phyloP scores from a whole-genome alignment of 2,888 invertebrate species.

The Augiades crinisus region DNA sequence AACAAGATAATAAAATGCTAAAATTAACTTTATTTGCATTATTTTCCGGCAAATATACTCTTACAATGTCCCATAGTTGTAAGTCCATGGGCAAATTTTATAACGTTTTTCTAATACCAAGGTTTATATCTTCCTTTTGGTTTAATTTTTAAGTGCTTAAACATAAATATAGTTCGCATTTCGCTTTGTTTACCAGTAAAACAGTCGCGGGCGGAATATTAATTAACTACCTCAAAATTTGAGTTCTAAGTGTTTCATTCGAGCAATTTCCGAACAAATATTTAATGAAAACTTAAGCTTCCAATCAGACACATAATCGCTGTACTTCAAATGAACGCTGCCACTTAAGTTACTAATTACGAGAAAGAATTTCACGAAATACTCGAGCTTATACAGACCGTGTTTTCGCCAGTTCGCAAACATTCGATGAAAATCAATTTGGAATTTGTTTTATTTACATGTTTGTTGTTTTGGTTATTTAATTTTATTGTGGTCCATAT shows the following conservation, averaged over 20 bases:
- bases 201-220: conserved; percentile 11
- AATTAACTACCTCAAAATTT: conserved; percentile 39
- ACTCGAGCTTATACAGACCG: conserved; percentile 21
- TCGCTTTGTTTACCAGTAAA: not conserved
- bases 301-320: conserved; percentile 55
- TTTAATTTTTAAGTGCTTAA: not conserved
- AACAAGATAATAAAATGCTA: too few relatives aligned
- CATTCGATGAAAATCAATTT: conserved; percentile 2
- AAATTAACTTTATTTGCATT: too few relatives aligned
- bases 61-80: too few relatives aligned
- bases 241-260: conserved; percentile 34
- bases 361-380: conserved; percentile 29
- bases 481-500: too few relatives aligned
- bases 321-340: conserved; percentile 39
- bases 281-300: conserved; percentile 56
- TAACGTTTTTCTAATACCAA: not conserved
- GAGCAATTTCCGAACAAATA: conserved; percentile 33
- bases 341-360: conserved; percentile 38
- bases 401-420: conserved; percentile 3
- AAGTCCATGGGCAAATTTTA: too few relatives aligned
- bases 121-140: not conserved
- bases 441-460: too few relatives aligned
- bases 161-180: not conserved
- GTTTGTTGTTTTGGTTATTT: too few relatives aligned
- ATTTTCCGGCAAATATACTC: too few relatives aligned